Evolutionary conservation across 1,140 invertebrate species (phyloP).

Genomic region (Trigoniulus corallinus): DNA sequence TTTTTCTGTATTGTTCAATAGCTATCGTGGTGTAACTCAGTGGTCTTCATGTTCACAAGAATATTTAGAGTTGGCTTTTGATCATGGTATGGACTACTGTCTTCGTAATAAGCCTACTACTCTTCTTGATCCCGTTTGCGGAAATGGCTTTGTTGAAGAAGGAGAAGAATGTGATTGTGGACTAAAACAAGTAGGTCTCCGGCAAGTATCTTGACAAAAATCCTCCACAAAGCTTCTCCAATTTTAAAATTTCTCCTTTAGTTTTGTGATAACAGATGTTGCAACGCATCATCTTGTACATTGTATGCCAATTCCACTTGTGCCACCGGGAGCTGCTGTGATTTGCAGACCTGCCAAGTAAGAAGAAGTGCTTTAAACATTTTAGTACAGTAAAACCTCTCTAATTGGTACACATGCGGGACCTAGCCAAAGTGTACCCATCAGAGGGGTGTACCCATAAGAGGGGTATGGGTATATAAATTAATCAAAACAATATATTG

Average conservation of each 20-base stretch:
- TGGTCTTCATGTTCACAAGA: conserved; percentile 82
- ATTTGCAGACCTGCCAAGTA: conserved; percentile 47
- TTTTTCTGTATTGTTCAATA: too few relatives aligned
- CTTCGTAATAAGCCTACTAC: conserved; percentile 46
- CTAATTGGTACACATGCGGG: too few relatives aligned
- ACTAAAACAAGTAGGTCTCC: conserved; percentile 11
- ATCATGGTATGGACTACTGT: conserved; percentile 96
- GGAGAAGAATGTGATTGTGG: conserved; percentile 92
- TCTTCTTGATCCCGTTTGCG: conserved; percentile 63
- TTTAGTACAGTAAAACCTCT: too few relatives aligned
- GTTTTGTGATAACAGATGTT: conserved; percentile 72
- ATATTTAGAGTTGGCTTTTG: conserved; percentile 72
- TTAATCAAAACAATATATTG: too few relatives aligned
- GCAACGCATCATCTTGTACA: conserved; percentile 72
- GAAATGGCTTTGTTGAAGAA: conserved; percentile 86
- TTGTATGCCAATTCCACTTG: conserved; percentile 74
- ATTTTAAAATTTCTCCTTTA: too few relatives aligned
- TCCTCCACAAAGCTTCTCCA: too few relatives aligned
- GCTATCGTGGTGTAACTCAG: conserved; percentile 52
- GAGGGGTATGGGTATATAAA: too few relatives aligned
- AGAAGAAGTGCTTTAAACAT: too few relatives aligned
- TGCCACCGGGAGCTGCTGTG: conserved; percentile 88
- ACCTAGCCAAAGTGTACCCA: too few relatives aligned
- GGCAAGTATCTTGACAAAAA: too few relatives aligned
- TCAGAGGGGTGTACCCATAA: too few relatives aligned